Evolutionary conservation across 2,888 invertebrate species (phyloP).

Genomic region (Pyrochroa serraticornis): DNA sequence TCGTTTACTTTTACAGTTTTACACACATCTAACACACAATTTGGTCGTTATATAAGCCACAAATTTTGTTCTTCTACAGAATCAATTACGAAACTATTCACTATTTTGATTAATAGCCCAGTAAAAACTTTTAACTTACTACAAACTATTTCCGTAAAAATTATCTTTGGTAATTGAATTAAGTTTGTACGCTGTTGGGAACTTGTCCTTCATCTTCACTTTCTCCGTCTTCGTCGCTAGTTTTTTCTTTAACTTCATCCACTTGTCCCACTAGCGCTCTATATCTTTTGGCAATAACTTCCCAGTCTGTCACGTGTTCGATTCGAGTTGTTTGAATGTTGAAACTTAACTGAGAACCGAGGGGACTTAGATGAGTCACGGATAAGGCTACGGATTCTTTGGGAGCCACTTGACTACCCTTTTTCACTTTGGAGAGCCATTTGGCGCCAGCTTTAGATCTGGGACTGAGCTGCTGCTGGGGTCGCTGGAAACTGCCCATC

Average conservation of each 20-base stretch:
- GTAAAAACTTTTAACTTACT: too few species aligned
- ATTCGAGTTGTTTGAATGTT: slow-evolving; percentile 76
- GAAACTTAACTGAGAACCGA: slow-evolving; percentile 85
- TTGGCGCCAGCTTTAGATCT: slow-evolving; percentile 87
- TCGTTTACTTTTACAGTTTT: too few species aligned
- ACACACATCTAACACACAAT: too few species aligned
- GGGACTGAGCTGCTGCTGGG: slow-evolving; percentile 75
- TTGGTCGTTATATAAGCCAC: too few species aligned
- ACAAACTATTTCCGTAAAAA: too few species aligned
- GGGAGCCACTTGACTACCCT: slow-evolving; percentile 77
- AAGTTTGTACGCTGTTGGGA: slow-evolving; percentile 39
- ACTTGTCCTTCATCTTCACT: slow-evolving; percentile 48
- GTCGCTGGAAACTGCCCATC: slow-evolving; percentile 74
- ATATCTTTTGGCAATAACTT: slow-evolving; percentile 87
- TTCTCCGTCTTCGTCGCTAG: slow-evolving; percentile 50
- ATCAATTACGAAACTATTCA: too few species aligned
- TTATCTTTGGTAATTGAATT: too few species aligned
- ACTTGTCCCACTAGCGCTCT: slow-evolving; percentile 72
- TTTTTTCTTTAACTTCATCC: slow-evolving; percentile 61
- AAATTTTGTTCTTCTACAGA: too few species aligned
- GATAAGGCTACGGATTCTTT: slow-evolving; percentile 81
- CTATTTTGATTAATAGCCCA: too few species aligned
- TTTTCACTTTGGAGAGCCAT: slow-evolving; percentile 87
- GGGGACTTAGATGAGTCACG: slow-evolving; percentile 80
- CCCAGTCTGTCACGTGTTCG: slow-evolving; percentile 92